Evolutionary conservation across 2,888 invertebrate species (phyloP).

Genomic region (Mystacides longicornis): DNA sequence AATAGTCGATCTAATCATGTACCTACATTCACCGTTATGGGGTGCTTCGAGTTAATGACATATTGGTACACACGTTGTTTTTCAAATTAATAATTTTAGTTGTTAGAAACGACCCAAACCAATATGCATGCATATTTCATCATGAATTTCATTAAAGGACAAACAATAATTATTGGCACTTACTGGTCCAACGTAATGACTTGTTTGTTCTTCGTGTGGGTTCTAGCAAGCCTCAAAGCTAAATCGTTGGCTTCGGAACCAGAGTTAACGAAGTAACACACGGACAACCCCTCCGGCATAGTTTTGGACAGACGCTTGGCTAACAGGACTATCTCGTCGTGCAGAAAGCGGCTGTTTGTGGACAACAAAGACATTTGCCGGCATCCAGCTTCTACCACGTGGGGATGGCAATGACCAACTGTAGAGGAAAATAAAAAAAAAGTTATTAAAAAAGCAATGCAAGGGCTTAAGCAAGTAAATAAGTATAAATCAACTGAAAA

Average conservation of each 20-base stretch:
- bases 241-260: conserved; percentile 99
- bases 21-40: too few species aligned
- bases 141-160: too few species aligned
- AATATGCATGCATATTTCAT: too few species aligned
- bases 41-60: too few species aligned
- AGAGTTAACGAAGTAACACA: conserved; percentile 96
- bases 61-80: too few species aligned
- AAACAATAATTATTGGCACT: too few species aligned
- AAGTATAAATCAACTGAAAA: too few species aligned
- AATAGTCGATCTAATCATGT: too few species aligned
- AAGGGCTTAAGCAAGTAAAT: too few species aligned
- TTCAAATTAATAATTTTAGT: too few species aligned
- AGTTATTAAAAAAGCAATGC: too few species aligned
- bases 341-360: conserved; percentile 94
- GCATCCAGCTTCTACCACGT: conserved; percentile 83
- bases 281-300: conserved; percentile 78
- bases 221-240: conserved; percentile 82
- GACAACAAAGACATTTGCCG: conserved; percentile 87
- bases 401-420: conserved; percentile 98
- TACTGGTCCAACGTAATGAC: conserved; percentile 95
- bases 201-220: conserved; percentile 83
- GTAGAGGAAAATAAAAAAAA: conserved; percentile 31
- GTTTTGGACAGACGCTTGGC: conserved; percentile 76
- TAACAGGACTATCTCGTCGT: conserved; percentile 89
- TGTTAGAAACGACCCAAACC: too few species aligned